Percentiles rank a stretch among this genome's conserved stretches.
Evolutionary conservation across 2,113 vertebrate species (phyloP).

Genomic region (Xiphorhynchus elegans): DNA sequence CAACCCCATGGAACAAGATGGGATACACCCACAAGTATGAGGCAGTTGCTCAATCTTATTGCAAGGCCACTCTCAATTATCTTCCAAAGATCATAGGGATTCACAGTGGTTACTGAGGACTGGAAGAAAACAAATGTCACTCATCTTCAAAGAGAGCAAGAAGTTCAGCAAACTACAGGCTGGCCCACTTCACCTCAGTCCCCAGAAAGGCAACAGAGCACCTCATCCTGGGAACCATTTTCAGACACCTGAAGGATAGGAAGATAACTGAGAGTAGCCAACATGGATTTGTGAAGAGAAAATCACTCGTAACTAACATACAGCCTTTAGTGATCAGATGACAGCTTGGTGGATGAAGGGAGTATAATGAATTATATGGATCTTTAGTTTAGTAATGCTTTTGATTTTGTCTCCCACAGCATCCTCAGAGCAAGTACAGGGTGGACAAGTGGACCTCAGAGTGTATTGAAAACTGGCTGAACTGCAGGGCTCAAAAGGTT

Average conservation of each 20-base stretch:
- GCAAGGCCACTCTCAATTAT: background rate
- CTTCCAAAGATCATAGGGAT: background rate
- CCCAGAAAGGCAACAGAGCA: background rate
- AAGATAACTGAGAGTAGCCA: background rate
- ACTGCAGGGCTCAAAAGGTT: background rate
- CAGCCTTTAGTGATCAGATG: background rate
- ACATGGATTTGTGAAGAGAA: background rate
- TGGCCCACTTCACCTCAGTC: background rate
- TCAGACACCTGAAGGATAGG: background rate
- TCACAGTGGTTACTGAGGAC: background rate
- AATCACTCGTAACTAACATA: background rate
- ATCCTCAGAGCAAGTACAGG: background rate
- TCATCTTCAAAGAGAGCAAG: background rate
- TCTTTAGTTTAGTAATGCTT: background rate
- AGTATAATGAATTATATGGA: background rate
- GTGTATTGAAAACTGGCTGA: background rate
- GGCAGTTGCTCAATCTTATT: background rate
- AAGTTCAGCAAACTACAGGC: background rate
- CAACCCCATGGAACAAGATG: background rate
- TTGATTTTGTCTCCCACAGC: background rate
- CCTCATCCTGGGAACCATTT: background rate
- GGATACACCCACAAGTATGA: background rate
- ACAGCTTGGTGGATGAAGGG: background rate
- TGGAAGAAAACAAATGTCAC: background rate
- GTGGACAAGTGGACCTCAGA: background rate